Base-by-base conservation (phyloP, 2,888 invertebrate species). In the Epistrophella euchroma region DNA sequence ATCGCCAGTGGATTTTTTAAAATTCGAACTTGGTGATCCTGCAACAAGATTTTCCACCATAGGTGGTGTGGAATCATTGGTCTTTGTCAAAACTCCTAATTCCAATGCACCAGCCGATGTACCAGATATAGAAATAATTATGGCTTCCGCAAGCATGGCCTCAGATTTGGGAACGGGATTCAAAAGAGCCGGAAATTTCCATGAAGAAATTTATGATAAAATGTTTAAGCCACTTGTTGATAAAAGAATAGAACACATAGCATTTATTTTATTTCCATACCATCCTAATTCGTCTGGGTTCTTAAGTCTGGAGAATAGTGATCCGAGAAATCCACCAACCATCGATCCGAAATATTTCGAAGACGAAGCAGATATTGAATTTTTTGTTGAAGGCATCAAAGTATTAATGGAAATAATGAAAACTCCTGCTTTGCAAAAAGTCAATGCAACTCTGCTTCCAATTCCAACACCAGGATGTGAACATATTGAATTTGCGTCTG, bases 231-330 rank as follows among this genome's bases (percentile, higher is more conserved):
- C 93, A 0, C 90, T 96, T n/a, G 93, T 94, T 62, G 91, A 91
- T 11, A 88, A 88, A 66, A n/a, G n/a, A n/a, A n/a, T n/a, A n/a
- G 96, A 93, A 93, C 94, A 93, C n/a, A 95, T 94, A 93, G 94
- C 93, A 62, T 91, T 95, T 15, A 93, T 96, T 72, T 94, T 96
- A 0, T 95, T 96, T 93, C 92, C 96, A 37, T 93, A 96, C 70
- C 94, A 96, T 90, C 97, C 97, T 0, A 94, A 95, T 90, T 97
- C 97, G 15, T 93, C 93, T 19, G 97, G 97, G 0, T 93, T 94
- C 4, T 89, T 97, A 0, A 94, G 93, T 90, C 93, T 98, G 13
- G 94, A 94, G 89, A 95, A 95, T 43, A 95, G 93, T 25, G 88
- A 95, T 90, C 95, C 95, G 0, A 91, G 93, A 45, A 93, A 94